These are phyloP conservation scores for Hirtodrosophila histrioides DNA, from an alignment of 2,888 invertebrate species.

Conservation along the genomic window DNA sequence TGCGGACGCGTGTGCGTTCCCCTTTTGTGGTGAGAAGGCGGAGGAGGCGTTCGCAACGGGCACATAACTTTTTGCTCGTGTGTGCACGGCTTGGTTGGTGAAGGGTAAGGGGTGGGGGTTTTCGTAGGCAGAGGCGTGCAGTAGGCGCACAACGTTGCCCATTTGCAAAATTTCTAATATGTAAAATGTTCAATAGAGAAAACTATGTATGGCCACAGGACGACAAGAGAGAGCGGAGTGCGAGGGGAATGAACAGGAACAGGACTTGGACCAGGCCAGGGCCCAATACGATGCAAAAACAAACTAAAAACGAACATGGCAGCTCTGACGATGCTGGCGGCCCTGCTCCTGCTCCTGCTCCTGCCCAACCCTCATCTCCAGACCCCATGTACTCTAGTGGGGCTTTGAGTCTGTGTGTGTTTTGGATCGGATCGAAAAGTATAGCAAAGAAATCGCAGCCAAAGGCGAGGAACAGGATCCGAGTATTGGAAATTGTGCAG, in stretches of 20 bases:
- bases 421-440: conserved; percentile 57
- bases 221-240: conserved; percentile 16
- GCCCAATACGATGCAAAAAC: conserved; percentile 43
- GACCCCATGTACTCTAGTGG: conserved; percentile 3
- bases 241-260: conserved; percentile 6
- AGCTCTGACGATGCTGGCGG: conserved; percentile 43
- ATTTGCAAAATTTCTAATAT: conserved; percentile 80
- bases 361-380: background rate
- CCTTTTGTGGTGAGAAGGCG: conserved; percentile 12
- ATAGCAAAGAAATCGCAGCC: conserved; percentile 74
- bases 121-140: conserved; percentile 4
- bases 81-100: conserved; percentile 8
- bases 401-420: conserved; percentile 14
- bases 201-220: conserved; percentile 71
- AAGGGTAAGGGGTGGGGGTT: background rate
- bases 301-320: conserved; percentile 68
- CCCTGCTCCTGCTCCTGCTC: conserved; percentile 24
- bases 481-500: conserved; percentile 51
- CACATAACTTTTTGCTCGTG: conserved; percentile 72
- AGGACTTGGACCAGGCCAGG: conserved; percentile 9
- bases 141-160: conserved; percentile 67
- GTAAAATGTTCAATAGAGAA: conserved; percentile 81
- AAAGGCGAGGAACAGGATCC: conserved; percentile 54
- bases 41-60: conserved; percentile 37
- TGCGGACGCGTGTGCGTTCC: conserved; percentile 70